Evolutionary conservation across 2,113 vertebrate genomes (phyloP).

Genomic region (Peromyscus leucopus): DNA sequence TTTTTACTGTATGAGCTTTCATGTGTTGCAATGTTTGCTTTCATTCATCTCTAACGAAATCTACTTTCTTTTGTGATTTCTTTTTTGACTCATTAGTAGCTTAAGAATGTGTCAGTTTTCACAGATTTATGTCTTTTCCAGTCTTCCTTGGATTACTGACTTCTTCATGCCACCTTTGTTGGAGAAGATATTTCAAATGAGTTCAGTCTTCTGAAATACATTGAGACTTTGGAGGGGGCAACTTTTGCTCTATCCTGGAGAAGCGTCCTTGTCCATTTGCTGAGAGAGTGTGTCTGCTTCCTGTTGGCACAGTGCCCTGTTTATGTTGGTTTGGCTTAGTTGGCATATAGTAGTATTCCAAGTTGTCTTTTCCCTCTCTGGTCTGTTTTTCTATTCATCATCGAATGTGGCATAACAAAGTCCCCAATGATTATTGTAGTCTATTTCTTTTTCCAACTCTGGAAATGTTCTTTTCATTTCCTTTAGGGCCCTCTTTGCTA

Average conservation of each 20-base stretch:
- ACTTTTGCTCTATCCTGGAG: not conserved
- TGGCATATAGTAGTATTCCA: not conserved
- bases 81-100: not conserved
- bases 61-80: conserved; percentile 32
- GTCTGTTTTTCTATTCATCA: not conserved
- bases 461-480: not conserved
- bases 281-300: not conserved
- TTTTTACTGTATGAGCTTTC: not conserved
- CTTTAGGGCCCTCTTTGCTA: not conserved
- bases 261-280: not conserved
- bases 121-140: not conserved
- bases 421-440: conserved; percentile 1
- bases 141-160: conserved; percentile 9
- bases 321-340: not conserved
- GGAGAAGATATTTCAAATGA: conserved; percentile 6
- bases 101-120: conserved; percentile 13
- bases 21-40: not conserved
- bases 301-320: not conserved
- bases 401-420: conserved; percentile 28
- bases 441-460: not conserved
- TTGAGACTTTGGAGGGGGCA: not conserved
- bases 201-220: conserved; percentile 32
- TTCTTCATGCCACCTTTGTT: conserved; percentile 31
- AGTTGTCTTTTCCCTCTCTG: not conserved
- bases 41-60: conserved; percentile 15